Evolutionary conservation across 2,797 vertebrate genomes (phyloP).

Genomic region (Pseudochirops cupreus): DNA sequence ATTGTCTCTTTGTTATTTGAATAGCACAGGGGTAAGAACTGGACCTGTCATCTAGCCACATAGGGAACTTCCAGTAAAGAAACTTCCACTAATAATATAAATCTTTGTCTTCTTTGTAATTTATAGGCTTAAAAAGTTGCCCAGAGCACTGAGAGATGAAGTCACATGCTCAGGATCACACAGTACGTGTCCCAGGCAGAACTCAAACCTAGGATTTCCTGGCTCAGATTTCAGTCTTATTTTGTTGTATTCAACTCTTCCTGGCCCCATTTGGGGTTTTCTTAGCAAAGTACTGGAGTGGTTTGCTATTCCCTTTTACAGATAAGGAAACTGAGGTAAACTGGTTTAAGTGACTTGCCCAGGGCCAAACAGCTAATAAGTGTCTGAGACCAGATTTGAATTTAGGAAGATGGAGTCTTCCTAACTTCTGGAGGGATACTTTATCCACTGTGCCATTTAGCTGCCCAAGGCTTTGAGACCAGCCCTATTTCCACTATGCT

Average conservation of each 20-base stretch:
- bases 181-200: not conserved
- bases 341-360: not conserved
- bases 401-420: not conserved
- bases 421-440: not conserved
- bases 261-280: not conserved
- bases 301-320: not conserved
- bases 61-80: not conserved
- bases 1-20: not conserved
- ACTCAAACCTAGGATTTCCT: not conserved
- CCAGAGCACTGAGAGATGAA: not conserved
- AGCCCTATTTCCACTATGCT: not conserved
- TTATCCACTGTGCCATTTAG: not conserved
- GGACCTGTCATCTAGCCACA: not conserved
- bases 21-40: not conserved
- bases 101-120: not conserved
- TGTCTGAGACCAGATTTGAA: not conserved
- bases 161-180: not conserved
- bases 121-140: not conserved
- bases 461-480: not conserved
- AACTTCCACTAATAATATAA: not conserved
- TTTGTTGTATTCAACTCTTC: not conserved
- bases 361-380: not conserved
- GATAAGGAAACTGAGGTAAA: not conserved
- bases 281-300: not conserved
- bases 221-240: not conserved